Conservation (phyloP, 2,797 vertebrate species). For the Clarias fuscus region DNA sequence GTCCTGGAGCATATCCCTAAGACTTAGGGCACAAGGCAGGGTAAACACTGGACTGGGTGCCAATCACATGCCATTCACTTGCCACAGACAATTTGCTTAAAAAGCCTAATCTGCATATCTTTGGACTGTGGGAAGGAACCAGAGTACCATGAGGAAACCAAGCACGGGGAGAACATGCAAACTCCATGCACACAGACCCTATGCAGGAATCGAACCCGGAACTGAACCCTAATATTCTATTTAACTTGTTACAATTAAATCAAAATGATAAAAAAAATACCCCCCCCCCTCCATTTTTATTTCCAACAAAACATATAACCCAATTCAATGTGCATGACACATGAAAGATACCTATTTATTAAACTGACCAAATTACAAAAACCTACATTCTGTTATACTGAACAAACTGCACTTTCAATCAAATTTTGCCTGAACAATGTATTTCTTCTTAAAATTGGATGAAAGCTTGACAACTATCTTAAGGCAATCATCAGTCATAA, state of each 20-base stretch:
- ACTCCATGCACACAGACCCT: too few relatives aligned
- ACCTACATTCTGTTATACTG: not conserved
- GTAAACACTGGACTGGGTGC: too few relatives aligned
- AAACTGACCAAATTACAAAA: not conserved
- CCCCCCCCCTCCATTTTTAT: not conserved
- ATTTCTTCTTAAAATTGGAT: not conserved
- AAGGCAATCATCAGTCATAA: constrained; percentile 5
- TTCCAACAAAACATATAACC: not conserved
- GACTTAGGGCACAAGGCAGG: too few relatives aligned
- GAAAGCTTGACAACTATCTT: not conserved
- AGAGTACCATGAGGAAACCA: too few relatives aligned
- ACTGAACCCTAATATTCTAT: not conserved
- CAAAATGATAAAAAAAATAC: not conserved
- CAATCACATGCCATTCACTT: too few relatives aligned
- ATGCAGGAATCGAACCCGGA: too few relatives aligned
- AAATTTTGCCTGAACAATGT: not conserved
- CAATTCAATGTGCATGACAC: not conserved
- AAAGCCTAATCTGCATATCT: too few relatives aligned
- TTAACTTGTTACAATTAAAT: not conserved
- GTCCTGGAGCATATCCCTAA: too few relatives aligned
- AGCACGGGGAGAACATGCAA: too few relatives aligned
- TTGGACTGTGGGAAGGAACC: too few relatives aligned
- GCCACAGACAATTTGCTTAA: too few relatives aligned
- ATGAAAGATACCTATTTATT: not conserved
- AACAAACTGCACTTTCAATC: not conserved